A percentile compares a stretch with the other conserved stretches of the same genome.
Evolutionary conservation across 2,888 invertebrate species (phyloP).

Genomic region (Drosophila paranaensis): DNA sequence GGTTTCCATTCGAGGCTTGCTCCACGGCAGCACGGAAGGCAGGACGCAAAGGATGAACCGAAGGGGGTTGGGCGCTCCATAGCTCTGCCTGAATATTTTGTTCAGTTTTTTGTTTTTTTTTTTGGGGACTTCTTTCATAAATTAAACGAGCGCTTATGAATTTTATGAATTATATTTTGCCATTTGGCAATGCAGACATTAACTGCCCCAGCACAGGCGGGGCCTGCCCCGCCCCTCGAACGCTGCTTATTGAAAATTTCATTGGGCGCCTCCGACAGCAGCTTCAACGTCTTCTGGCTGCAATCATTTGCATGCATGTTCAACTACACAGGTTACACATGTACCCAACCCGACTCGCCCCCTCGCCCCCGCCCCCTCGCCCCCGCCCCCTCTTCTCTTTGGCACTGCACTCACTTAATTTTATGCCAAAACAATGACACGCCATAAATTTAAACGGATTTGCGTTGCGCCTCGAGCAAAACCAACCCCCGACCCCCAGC

Average conservation of each 20-base stretch:
- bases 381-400: background rate
- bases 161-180: conserved; percentile 70
- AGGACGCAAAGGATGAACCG: background rate
- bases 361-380: background rate
- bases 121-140: conserved; percentile 60
- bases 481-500: conserved; percentile 38
- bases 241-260: conserved; percentile 67
- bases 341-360: background rate
- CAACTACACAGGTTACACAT: conserved; percentile 64
- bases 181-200: conserved; percentile 58
- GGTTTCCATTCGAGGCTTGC: conserved; percentile 23
- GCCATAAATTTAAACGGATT: conserved; percentile 80
- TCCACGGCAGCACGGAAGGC: background rate
- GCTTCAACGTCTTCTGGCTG: conserved; percentile 3
- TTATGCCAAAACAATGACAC: conserved; percentile 80
- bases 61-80: background rate
- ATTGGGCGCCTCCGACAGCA: conserved; percentile 27
- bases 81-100: background rate
- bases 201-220: background rate
- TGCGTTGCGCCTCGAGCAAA: conserved; percentile 67
- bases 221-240: background rate
- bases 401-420: conserved; percentile 74
- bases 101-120: background rate
- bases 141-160: conserved; percentile 79
- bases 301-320: conserved; percentile 76